Evolutionary conservation across 2,797 vertebrate species (phyloP).

Genomic region (Oreochromis mossambicus): DNA sequence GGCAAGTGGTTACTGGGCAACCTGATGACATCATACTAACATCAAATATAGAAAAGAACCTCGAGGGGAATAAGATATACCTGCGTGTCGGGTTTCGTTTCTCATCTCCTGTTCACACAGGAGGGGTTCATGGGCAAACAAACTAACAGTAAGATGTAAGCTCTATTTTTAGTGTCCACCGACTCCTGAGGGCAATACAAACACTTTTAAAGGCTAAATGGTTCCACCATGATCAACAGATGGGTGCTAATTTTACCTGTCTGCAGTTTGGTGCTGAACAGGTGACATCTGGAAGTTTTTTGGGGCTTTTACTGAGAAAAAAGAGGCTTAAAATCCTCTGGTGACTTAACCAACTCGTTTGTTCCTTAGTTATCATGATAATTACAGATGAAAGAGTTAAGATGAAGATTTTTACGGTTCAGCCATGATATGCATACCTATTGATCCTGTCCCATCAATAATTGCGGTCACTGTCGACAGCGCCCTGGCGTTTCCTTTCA

Average conservation of each 20-base stretch:
- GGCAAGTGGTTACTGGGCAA: background rate
- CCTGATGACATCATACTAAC: background rate
- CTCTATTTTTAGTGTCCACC: background rate
- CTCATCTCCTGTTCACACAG: background rate
- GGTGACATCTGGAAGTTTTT: background rate
- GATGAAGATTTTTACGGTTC: background rate
- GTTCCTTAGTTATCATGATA: background rate
- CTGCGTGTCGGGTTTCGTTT: accelerated
- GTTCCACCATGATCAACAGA: background rate
- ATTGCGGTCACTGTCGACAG: slow-evolving; percentile 94
- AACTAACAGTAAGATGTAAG: background rate
- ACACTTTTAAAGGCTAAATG: background rate
- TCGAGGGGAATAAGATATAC: background rate
- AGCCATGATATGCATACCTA: slow-evolving; percentile 73
- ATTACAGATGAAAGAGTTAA: background rate
- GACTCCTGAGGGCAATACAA: background rate
- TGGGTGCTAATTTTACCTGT: background rate
- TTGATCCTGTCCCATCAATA: slow-evolving; percentile 93
- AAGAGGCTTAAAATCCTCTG: background rate
- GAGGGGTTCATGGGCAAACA: background rate
- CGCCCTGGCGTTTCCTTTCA: slow-evolving; percentile 91
- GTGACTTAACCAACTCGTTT: accelerated
- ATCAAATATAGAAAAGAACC: background rate
- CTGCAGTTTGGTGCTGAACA: background rate
- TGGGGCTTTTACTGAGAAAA: background rate